Base-by-base conservation (phyloP, 2,797 vertebrate genomes). In the Pseudomugil gertrudae region DNA sequence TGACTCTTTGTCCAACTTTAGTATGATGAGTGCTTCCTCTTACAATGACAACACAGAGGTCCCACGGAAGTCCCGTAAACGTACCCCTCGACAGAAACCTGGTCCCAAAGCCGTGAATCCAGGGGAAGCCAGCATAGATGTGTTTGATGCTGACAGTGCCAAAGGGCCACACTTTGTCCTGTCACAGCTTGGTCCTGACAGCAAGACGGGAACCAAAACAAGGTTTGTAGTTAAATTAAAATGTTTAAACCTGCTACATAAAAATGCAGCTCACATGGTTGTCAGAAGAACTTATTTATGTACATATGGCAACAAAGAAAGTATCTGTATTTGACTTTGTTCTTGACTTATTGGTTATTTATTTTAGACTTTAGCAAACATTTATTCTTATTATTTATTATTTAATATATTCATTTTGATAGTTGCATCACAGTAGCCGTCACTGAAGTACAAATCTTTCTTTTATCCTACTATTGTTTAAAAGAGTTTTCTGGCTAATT, bases 1-100 rank as follows among this genome's bases (percentile, higher is more conserved):
- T 70, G 98, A 98, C 91, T 99, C 98, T 17, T 93, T 95, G 81
- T 98, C 98, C 80, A 99, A 98, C 95, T 99, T 99, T 91, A 99
- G 98, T 90, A 93, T 97, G 86, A 95, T 96, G 92, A 99, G 97
- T 92, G 94, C 93, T 76, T 94, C 91, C 86, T 98, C 97, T 80
- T 99, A 98, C 94, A 99, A 99, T 80, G 98, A 99, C 95, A 99
- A 99, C 94, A 99, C 96, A 59, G 97, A 98, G 92, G 98, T 98
- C 86, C 98, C 98, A 78, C 95, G 98, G 85, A 99, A 99, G 94
- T 98, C 97, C 66, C 96, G 98, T 78, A 99, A 99, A 83, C 96
- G 97, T 68, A 98, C 97, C 64, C 95, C 97, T 67, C 97, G 98
- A 83, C 98, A 99, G 92, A 95, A 96, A 84, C 98, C 98, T 23